Base-by-base conservation (phyloP, 2,113 vertebrate genomes). In the Toxotes jaculatrix region DNA sequence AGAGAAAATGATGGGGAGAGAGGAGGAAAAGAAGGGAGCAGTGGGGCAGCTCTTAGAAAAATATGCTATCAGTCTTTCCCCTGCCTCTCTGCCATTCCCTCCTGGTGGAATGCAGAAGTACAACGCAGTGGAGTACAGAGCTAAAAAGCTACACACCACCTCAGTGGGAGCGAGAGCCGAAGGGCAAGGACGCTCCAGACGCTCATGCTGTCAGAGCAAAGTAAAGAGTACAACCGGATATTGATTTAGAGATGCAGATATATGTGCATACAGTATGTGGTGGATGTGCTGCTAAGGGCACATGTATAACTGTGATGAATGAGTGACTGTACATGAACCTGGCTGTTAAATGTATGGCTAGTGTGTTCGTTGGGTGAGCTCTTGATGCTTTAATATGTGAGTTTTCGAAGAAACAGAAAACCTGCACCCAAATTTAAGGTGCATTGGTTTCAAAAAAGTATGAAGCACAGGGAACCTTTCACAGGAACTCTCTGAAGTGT, bases 101-200 rank as follows among this genome's bases (percentile, higher is more conserved):
- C 49, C 12, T 27, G 32, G 47, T 79, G 79, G 64, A 72, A 51
- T 75, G 66, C 63, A 72, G 68, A 8, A 36, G 64, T 55, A 42
- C 0, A 11, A 31, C 45, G 7, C 32, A n/a, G 55, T 51, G 72
- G 61, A 73, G 65, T 47, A 34, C 57, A 31, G 51, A 57, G 27
- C 27, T 27, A 27, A 27, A 34, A 69, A 42, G 57, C 21, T 61
- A 4, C 36, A 67, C 49, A 68, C 67, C 45, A 69, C 66, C 78
- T 75, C 77, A 63, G 87, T 62, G 83, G 88, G 87, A 83, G 81
- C 65, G 47, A 78, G 70, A 84, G 72, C 62, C 16, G 61, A 74
- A 87, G 86, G 87, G 64, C 59, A 87, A 69, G 62, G 76, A 73
- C 19, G 34, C 66, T 88, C 82, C 65, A 12, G 4, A 70, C 5